Evolutionary conservation across 2,888 invertebrate species (phyloP), one percentile per base, ranked within the genome.

Genomic region (Catocala fraxini): DNA sequence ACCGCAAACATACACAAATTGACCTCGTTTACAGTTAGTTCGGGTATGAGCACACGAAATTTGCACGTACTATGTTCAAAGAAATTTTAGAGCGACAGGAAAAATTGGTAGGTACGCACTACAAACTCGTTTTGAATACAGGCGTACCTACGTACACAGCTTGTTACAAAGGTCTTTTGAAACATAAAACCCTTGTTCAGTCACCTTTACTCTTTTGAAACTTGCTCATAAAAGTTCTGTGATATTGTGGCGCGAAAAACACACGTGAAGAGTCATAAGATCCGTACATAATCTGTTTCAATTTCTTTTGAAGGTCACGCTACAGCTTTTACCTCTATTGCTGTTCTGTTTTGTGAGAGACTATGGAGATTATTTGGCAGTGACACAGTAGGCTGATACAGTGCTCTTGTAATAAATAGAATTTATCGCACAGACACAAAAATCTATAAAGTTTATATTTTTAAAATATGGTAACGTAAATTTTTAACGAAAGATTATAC

Each of bases 141-240:
- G 54, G 59, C 58, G 49, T 57, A 61, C n/a, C n/a, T n/a, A n/a
- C 63, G 62, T 63, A 66, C 54, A 73, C 71, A 72, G 75, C 80
- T 80, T 72, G 74, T 72, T 81, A 81, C 79, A 77, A 75, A 79
- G 81, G 73, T 80, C 79, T 82, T 79, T 84, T 82, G 81, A 79
- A 84, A 85, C 74, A 80, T 79, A 78, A 84, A 77, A 80, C 81
- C 77, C 73, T 80, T 79, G 80, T 82, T 76, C 74, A 71, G 63
- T 70, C 63, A 73, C 76, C 73, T 75, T 80, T 79, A 76, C 77
- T 71, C 70, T 75, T 72, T 74, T 72, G 69, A 65, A 63, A 56
- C 51, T 63, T 59, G 52, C 52, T 62, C 52, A 64, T 71, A 68
- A 68, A 68, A 69, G 56, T 55, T 34, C 39, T 57, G 61, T 62